These are phyloP conservation scores for Pemphigus obesinymphae DNA, from an alignment of 1,140 invertebrate species.

Conservation along the genomic window DNA sequence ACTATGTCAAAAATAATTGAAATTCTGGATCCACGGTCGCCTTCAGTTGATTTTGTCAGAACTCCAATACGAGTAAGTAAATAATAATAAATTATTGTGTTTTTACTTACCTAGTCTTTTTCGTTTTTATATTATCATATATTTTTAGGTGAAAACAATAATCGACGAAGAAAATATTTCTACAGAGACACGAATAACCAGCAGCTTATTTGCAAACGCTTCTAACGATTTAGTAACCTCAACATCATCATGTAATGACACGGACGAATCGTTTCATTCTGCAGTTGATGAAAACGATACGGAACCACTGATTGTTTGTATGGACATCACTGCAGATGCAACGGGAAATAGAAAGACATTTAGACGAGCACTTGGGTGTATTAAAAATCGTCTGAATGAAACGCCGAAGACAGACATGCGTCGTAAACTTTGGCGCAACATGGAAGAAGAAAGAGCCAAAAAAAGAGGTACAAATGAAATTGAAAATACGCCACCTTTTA, in stretches of 20 bases:
- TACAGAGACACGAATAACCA: not conserved
- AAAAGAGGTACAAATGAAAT: not conserved
- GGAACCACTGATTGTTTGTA: not conserved
- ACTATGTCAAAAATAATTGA: not conserved
- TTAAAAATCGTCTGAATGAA: slow-evolving; percentile 22
- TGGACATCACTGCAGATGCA: not conserved
- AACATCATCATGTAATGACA: not conserved
- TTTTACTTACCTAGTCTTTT: not conserved
- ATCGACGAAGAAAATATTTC: slow-evolving; percentile 32
- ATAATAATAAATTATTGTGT: not conserved
- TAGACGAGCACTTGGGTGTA: slow-evolving; percentile 6
- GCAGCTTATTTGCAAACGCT: not conserved
- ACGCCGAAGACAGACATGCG: slow-evolving; percentile 9
- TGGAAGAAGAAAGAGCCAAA: slow-evolving; percentile 27
- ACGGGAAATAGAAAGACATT: not conserved
- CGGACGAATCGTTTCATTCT: slow-evolving; percentile 35
- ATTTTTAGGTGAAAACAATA: not conserved
- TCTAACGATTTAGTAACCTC: not conserved
- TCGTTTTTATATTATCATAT: not conserved
- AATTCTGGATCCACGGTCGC: slow-evolving; percentile 8
- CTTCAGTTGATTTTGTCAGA: not conserved
- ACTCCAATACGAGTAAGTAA: slow-evolving; percentile 27
- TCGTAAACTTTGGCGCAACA: slow-evolving; percentile 37
- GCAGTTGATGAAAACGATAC: slow-evolving; percentile 9
- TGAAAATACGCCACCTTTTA: slow-evolving; percentile 35